Evolutionary conservation across 2,797 vertebrate species (phyloP).

Genomic region (Gadopsis marmoratus): DNA sequence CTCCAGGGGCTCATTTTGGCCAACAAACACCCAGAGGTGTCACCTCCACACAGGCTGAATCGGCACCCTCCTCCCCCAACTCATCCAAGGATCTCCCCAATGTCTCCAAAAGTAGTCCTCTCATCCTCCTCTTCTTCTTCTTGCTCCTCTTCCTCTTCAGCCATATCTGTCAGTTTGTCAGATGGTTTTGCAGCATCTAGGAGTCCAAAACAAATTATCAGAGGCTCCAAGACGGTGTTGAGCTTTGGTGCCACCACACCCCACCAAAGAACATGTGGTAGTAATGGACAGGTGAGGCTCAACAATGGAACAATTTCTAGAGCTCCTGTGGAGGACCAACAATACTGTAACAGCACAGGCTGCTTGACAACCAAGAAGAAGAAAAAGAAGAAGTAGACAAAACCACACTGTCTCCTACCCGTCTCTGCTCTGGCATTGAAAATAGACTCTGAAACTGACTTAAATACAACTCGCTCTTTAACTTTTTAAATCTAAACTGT

Average conservation of each 20-base stretch:
- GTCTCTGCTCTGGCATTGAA: not conserved
- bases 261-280: not conserved
- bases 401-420: slow-evolving; percentile 8
- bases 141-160: slow-evolving; percentile 63
- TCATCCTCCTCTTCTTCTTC: slow-evolving; percentile 44
- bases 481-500: not conserved
- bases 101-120: slow-evolving; percentile 42
- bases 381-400: slow-evolving; percentile 69
- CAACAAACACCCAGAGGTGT: slow-evolving; percentile 28
- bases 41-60: not conserved
- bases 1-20: slow-evolving; percentile 76
- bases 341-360: slow-evolving; percentile 53
- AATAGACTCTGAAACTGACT: not conserved
- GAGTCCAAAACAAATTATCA: not conserved
- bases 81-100: slow-evolving; percentile 54
- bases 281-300: slow-evolving; percentile 44
- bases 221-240: slow-evolving; percentile 15
- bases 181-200: slow-evolving; percentile 9
- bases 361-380: slow-evolving; percentile 76
- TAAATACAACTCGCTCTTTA: not conserved
- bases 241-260: not conserved
- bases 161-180: slow-evolving; percentile 46
- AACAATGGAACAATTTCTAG: slow-evolving; percentile 51
- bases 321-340: slow-evolving; percentile 30
- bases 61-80: slow-evolving; percentile 20